Base-by-base conservation (phyloP, 2,888 invertebrate genomes). In the Pseudeuparius sepicola region DNA sequence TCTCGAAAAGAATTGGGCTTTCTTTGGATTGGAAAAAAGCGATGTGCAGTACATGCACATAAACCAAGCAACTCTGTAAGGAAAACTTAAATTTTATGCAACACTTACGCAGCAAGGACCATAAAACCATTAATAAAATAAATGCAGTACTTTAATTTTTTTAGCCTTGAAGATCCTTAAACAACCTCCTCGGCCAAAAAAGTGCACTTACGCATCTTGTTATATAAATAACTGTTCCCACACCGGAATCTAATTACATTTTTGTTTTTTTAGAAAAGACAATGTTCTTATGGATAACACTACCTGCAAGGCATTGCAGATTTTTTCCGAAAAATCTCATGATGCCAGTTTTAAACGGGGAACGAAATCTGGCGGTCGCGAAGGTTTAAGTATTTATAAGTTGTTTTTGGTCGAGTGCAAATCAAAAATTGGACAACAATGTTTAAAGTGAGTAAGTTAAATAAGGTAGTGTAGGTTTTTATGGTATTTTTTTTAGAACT, bases 271-370 rank as follows among this genome's bases (percentile, higher is more conserved):
- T 48, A 84, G 84, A 41, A 66, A 70, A 31, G 72, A 81, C 51
- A 67, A 78, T 49, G 74, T 86, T 11, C 70, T 73, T 43, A 67
- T 86, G 39, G 82, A 84, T 59, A 70, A 73, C 20, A 75, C 77
- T 43, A 76, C 79, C 1, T 83, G 78, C 57, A 71, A 72, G 37
- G 79, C 81, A 1, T 64, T 92, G 24, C 80, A 86, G 57, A 77
- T 92, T 43, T 84, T 89, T 58, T 73, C 76, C 41, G 66, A 71
- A 2, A 69, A 74, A 32, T 66, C 73, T 2, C 85, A 86, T 52
- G 85, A 86, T 5, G 80, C 84, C 39, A 71, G 71, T 17, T 82
- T 78, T 56, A 84, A 81, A 57, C 69, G 72, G 40, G 78, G 78
- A 4, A 65, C 65, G 15, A 66, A 65, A 2, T 67, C 67, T 4